phyloP scores from a whole-genome alignment of 2,797 vertebrate species.

The Lagocephalus sceleratus region DNA sequence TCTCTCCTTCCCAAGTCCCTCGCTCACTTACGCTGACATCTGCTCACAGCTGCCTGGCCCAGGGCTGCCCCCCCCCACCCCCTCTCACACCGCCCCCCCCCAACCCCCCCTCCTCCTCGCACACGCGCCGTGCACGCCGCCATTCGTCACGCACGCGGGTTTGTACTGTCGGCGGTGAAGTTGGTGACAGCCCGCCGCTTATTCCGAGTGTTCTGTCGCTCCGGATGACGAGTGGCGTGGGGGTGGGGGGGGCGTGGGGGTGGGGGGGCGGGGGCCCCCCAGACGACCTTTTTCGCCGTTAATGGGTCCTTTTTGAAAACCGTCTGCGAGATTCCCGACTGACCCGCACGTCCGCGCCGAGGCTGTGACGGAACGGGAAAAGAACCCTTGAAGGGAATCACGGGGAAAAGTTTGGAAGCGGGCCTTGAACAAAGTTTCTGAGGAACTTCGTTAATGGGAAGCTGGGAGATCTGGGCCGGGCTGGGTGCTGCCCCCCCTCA shows the following conservation, averaged over 20 bases:
- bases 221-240: no score
- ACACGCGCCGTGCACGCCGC: not conserved
- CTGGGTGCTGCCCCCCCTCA: not conserved
- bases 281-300: no score
- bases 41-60: constrained; percentile 80
- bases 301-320: no score
- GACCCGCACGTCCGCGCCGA: no score
- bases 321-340: no score
- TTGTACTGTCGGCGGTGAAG: constrained; percentile 3
- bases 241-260: no score
- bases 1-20: constrained; percentile 79
- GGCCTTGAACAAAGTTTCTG: not conserved
- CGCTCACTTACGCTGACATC: constrained; percentile 83
- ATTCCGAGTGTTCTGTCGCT: constrained; percentile 1
- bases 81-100: constrained; percentile 6
- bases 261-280: no score
- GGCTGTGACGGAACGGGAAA: no score
- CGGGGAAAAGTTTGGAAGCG: no score
- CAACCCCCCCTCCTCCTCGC: constrained; percentile 4
- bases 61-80: constrained; percentile 53
- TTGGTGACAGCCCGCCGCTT: constrained; percentile 10
- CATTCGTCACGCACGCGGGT: constrained; percentile 7
- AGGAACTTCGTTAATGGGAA: not conserved
- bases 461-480: no score
- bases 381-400: no score